These are phyloP conservation scores for Entelurus aequoreus DNA, from an alignment of 2,113 vertebrate genomes.

Conservation along the genomic window DNA sequence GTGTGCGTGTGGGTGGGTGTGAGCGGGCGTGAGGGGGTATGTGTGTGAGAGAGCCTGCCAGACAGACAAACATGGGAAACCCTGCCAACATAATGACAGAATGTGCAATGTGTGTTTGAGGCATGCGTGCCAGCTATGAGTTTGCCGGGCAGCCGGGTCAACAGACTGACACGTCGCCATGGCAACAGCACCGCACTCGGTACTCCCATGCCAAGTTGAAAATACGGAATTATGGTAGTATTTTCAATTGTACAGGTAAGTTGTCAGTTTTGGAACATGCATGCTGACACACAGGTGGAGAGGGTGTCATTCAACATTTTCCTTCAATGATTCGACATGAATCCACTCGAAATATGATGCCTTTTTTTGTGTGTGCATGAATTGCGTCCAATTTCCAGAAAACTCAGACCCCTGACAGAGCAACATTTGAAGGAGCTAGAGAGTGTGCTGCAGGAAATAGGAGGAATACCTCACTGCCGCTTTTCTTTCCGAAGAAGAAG, in stretches of 20 bases:
- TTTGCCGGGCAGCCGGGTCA: slow-evolving; percentile 45
- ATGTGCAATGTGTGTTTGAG: slow-evolving; percentile 39
- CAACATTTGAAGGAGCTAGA: background rate
- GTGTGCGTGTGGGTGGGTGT: background rate
- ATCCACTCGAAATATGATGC: background rate
- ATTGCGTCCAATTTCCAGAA: background rate
- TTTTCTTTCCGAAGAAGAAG: slow-evolving; percentile 10
- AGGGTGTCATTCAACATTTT: background rate
- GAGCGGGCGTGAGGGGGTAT: background rate
- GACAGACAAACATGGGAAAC: slow-evolving; percentile 38
- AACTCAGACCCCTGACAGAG: background rate
- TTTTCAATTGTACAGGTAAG: background rate
- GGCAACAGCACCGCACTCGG: slow-evolving; percentile 36
- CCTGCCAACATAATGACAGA: slow-evolving; percentile 63
- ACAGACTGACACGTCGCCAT: slow-evolving; percentile 40
- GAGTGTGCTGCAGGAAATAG: background rate
- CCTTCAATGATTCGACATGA: background rate
- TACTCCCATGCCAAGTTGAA: slow-evolving; percentile 27
- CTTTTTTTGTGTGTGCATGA: background rate
- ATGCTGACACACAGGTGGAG: background rate
- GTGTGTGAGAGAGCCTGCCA: slow-evolving; percentile 15
- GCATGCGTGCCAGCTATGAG: slow-evolving; percentile 22
- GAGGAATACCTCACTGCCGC: background rate
- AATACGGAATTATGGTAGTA: slow-evolving; percentile 28
- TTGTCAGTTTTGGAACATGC: background rate